Base-by-base conservation (phyloP, 2,797 vertebrate species). In the Dallia pectoralis region DNA sequence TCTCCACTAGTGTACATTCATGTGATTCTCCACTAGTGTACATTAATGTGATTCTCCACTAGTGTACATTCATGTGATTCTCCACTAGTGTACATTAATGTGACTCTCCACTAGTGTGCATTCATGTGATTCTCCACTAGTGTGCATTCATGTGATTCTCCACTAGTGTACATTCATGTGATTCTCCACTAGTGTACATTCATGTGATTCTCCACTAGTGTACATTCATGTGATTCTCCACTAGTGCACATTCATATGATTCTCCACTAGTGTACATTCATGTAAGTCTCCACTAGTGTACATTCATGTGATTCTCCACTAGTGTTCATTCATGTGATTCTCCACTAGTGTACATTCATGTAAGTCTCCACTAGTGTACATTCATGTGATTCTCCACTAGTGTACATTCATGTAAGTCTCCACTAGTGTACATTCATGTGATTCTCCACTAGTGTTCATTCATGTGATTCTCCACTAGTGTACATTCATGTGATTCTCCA, bases 271-370 rank as follows among this genome's bases (percentile, higher is more conserved):
- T 48, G 72, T 40, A 64, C 44, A 14, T n/a, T n/a, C n/a, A n/a
- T n/a, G n/a, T n/a, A n/a, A n/a, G n/a, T 25, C 12, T 72, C 68
- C 25, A 53, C 68, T n/a, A n/a, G n/a, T n/a, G 29, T 30, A 29
- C 33, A 19, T 63, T 76, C 67, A 49, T 70, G 25, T n/a, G 68
- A 30, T 66, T 68, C n/a, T 0, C 1, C 67, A 65, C 65, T 62
- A 53, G 30, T 48, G 72, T 40, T 59, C 44, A 14, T n/a, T n/a
- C n/a, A n/a, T n/a, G n/a, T n/a, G n/a, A n/a, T n/a, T 25, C 12
- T 72, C 68, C 25, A 53, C 68, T n/a, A n/a, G n/a, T n/a, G 29
- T 30, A 29, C 33, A 19, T 63, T 76, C 67, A 49, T 70, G 25
- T n/a, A 66, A 30, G 62, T 68, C n/a, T 0, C 1, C 67, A 65